Evolutionary conservation across 2,888 invertebrate species (phyloP), one percentile per base, ranked within the genome.

Genomic region (Desoria tigrina): DNA sequence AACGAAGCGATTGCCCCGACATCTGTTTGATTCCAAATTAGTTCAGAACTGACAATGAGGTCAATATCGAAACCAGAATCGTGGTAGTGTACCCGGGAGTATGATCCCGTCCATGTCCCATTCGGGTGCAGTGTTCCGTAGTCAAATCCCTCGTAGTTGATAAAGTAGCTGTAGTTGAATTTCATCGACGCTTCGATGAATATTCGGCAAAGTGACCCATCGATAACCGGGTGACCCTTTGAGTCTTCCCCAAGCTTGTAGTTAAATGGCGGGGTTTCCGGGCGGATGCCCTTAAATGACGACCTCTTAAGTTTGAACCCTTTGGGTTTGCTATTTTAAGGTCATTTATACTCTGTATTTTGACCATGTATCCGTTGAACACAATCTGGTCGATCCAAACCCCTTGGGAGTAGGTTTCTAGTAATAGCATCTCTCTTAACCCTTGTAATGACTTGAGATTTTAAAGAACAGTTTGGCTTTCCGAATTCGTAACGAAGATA

Each of bases 51-150:
- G 16, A 39, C 9, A 16, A 39, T 39, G 9, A 39, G 39, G 21
- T 62, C 62, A 32, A 55, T 39, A n/a, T n/a, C n/a, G n/a, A n/a
- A n/a, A 26, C 51, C 61, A 9, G 53, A 51, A 26, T 61, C 50
- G 18, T 37, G 32, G 32, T 51, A 51, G 26, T 53, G 39, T n/a
- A 51, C 23, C 0, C 45, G 21, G 14, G 62, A 55, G 2, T 55
- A 32, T 45, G 49, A 55, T 16, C 62, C 62, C 6, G 62, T 56
- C 62, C 62, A 62, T 1, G 62, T 55, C 21, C 56, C 56, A 24
- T 62, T 62, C 6, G 3, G 27, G 16, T 42, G 56, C 2, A 27
- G 23, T 0, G 55, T 55, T 28, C 56, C 62, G 14, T 55, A 55
- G 42, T 62, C 55, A 26, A 32, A 49, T 2, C 42, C 55, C 0